phyloP scores from a whole-genome alignment of 1,140 invertebrate species.

The Aphis gossypii region DNA sequence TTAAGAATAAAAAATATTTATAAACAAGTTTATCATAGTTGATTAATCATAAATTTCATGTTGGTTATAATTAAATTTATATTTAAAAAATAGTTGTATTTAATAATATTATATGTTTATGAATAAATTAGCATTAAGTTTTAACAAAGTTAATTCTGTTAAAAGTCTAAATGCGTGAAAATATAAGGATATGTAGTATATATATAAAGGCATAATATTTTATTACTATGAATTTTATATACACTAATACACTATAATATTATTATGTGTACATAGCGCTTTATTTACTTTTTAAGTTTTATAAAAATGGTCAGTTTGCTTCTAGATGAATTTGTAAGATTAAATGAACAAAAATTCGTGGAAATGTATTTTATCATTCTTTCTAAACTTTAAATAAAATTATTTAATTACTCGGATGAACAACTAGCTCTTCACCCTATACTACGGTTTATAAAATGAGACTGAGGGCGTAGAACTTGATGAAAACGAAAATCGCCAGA shows the following conservation, averaged over 20 bases:
- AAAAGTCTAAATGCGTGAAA: not conserved
- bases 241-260: not conserved
- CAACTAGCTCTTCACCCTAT: not conserved
- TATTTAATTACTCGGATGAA: conserved; percentile 19
- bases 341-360: not conserved
- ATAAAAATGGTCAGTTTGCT: not conserved
- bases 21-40: not conserved
- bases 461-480: not conserved
- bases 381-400: not conserved
- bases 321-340: not conserved
- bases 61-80: not conserved
- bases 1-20: not conserved
- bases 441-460: not conserved
- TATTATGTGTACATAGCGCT: not conserved
- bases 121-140: too few relatives aligned
- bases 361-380: not conserved
- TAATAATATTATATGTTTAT: too few relatives aligned
- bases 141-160: too few relatives aligned
- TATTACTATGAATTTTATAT: not conserved
- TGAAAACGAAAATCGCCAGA: not conserved
- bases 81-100: not conserved
- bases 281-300: not conserved
- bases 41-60: not conserved
- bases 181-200: not conserved
- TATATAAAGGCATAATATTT: too few relatives aligned